These are phyloP conservation scores for Nautilus pompilius DNA, from an alignment of 1,140 invertebrate genomes.

Conservation along the genomic window DNA sequence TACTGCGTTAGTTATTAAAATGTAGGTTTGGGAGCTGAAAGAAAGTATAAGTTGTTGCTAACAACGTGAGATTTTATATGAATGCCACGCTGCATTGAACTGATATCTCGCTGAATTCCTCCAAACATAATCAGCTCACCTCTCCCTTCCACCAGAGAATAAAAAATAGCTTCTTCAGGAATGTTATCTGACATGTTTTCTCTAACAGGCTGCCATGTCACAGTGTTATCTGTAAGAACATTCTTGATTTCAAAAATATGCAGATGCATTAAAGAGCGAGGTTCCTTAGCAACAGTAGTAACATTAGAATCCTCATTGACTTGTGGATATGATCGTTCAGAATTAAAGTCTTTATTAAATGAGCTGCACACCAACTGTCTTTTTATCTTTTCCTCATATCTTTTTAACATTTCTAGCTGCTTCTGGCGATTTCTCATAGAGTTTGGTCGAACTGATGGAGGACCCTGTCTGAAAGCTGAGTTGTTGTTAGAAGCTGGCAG, in stretches of 20 bases:
- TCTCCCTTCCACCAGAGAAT: constrained; percentile 82
- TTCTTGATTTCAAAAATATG: constrained; percentile 83
- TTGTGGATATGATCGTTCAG: too few relatives aligned
- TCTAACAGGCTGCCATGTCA: constrained; percentile 72
- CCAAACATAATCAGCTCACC: constrained; percentile 93
- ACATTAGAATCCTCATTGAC: too few relatives aligned
- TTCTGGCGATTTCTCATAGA: constrained; percentile 59
- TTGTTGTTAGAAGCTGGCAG: too few relatives aligned
- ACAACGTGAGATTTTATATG: constrained; percentile 30
- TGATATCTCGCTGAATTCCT: constrained; percentile 64
- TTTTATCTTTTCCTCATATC: constrained; percentile 63
- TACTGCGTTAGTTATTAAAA: too few relatives aligned
- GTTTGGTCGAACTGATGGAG: constrained; percentile 52
- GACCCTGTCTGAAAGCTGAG: constrained; percentile 19
- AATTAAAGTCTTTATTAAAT: too few relatives aligned
- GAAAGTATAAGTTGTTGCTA: constrained; percentile 32
- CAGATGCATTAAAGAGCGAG: constrained; percentile 64
- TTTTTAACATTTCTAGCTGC: constrained; percentile 63
- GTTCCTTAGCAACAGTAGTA: constrained; percentile 1
- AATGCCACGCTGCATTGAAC: constrained; percentile 36
- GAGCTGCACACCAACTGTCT: too few relatives aligned
- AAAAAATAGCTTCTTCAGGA: constrained; percentile 86
- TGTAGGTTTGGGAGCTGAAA: constrained; percentile 5
- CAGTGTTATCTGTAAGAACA: constrained; percentile 60
- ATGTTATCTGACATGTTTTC: constrained; percentile 50